Conservation (phyloP, 2,797 vertebrate genomes). For the Cuculus canorus region DNA sequence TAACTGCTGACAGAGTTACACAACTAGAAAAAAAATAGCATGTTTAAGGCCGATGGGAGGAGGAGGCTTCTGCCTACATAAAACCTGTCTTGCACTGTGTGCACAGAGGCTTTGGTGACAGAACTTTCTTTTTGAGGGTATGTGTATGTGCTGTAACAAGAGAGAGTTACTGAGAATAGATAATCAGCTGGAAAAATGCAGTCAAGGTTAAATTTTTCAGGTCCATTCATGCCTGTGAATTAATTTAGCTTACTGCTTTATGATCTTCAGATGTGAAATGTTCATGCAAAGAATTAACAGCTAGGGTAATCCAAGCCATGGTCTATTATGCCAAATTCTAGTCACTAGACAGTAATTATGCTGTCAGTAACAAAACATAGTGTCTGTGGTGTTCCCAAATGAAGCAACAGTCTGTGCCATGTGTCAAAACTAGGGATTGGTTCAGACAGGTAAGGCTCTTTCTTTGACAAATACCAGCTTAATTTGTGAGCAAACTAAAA, state of each 20-base stretch:
- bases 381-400: constrained; percentile 51
- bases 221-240: constrained; percentile 34
- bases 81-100: background rate
- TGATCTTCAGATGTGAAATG: constrained; percentile 51
- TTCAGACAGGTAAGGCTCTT: constrained; percentile 70
- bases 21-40: background rate
- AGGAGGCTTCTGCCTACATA: background rate
- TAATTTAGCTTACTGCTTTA: constrained; percentile 48
- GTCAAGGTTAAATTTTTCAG: constrained; percentile 44
- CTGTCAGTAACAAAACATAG: constrained; percentile 56
- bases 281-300: constrained; percentile 32
- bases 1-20: background rate
- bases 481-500: constrained; percentile 55
- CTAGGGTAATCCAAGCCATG: constrained; percentile 10
- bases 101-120: background rate
- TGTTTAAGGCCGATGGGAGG: background rate
- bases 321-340: constrained; percentile 48
- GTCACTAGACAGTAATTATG: constrained; percentile 62
- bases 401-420: background rate
- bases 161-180: background rate
- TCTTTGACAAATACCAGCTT: constrained; percentile 37
- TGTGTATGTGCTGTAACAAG: constrained; percentile 1
- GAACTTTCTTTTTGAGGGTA: background rate
- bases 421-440: constrained; percentile 46
- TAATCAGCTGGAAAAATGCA: constrained; percentile 44